Base-by-base conservation (phyloP, 2,113 vertebrate genomes). In the Passer montanus region DNA sequence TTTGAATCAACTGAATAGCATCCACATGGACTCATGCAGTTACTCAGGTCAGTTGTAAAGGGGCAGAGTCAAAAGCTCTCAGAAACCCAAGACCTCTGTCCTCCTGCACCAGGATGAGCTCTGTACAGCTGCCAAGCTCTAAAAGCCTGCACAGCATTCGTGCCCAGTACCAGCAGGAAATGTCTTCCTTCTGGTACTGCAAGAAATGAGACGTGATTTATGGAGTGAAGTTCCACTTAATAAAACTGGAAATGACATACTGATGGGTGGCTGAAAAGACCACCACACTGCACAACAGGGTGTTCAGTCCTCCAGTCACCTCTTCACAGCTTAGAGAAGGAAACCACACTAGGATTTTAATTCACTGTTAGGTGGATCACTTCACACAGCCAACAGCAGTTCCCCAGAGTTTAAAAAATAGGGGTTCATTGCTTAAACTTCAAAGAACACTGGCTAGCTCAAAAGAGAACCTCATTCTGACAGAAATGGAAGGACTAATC, bases 101-200 rank as follows among this genome's bases (percentile, higher is more conserved):
- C 22, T 68, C 60, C 84, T 93, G 41, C 70, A 68, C 4, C 52
- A 87, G 62, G 58, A 84, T 64, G 43, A 47, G 47, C 30, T 84
- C 73, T 94, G 84, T 82, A n/a, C 12, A 39, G 46, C 62, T 91
- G 89, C 91, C 89, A 94, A 73, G 62, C 56, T 87, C 53, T 91
- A 89, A 95, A 96, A 93, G 93, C 74, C 77, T 89, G 80, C 62
- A 33, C 53, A 73, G 69, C 28, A 43, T 94, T 92, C 79, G 81
- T 95, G 91, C 84, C 96, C 91, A 91, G 39, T 85, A 89, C 84
- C 81, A 97, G 84, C 89, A 94, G 91, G 94, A 94, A 92, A 95
- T 66, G 28, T 73, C 73, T 94, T 94, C 74, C 87, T 75, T 87
- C 77, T 97, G 81, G 89, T 83, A 39, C 70, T 91, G 84, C 44